Evolutionary conservation across 2,113 vertebrate species (phyloP), one percentile per base, ranked within the genome.

Genomic region (Eptesicus fuscus): DNA sequence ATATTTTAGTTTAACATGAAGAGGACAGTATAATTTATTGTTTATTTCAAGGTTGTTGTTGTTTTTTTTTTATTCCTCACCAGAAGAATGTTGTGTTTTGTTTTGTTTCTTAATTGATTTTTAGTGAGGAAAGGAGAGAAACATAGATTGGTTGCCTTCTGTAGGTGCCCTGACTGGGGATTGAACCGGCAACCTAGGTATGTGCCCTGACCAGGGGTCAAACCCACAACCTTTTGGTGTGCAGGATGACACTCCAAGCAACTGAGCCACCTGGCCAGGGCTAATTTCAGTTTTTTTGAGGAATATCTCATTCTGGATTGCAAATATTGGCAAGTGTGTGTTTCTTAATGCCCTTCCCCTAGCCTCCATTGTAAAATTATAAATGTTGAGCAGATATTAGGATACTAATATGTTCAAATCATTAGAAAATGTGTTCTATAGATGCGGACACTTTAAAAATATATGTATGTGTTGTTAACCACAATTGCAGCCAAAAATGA

Each of bases 401-500:
- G 0, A 83, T 97, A 69, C 20, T 51, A 53, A 89, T 85, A 80
- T 2, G 0, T 90, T 96, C 86, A 88, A 23, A 85, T 90, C 44
- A 87, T 88, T 94, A 94, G 77, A 96, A 98, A 97, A 97, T 95
- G 47, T 88, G 63, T 92, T 11, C 0, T 96, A 77, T 6, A 70
- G 28, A n/a, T 37, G 3, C 44, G 28, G 8, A 94, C 25, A 32
- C 8, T 79, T 83, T 94, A 91, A 13, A 95, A 91, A 59, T 61
- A 2, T 28, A 7, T 28, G 9, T 40, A 61, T 51, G 25, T 73
- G 5, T 93, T 74, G 79, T 49, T 94, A 63, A 35, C 23, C 11
- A 47, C 3, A 63, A 0, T 65, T 67, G 4, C 83, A 96, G 77
- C 32, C 73, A 73, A 42, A 90, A 92, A 93, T 92, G 25, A 44